Evolutionary conservation across 1,140 invertebrate genomes (phyloP).

Genomic region (Melitaea cinxia): DNA sequence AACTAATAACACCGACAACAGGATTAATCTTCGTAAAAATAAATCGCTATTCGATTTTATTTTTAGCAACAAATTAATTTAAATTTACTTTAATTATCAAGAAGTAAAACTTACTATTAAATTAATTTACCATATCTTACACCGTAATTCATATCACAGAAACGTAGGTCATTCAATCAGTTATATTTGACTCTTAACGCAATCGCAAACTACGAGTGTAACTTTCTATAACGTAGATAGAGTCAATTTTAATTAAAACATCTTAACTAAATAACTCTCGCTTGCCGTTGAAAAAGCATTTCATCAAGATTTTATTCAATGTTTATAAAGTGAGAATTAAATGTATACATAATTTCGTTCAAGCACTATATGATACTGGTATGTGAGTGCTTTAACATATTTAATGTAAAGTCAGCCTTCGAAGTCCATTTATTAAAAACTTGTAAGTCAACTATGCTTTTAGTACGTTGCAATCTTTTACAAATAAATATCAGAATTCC

Average conservation of each 20-base stretch:
- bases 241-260: slow-evolving; percentile 4
- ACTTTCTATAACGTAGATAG: not conserved
- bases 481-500: slow-evolving; percentile 29
- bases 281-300: not conserved
- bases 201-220: not conserved
- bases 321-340: not conserved
- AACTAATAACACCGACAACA: no score
- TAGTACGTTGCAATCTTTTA: slow-evolving; percentile 20
- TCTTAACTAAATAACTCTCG: not conserved
- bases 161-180: slow-evolving; percentile 1
- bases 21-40: no score
- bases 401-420: slow-evolving; percentile 8
- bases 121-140: not conserved
- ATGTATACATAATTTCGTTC: not conserved
- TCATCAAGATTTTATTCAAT: not conserved
- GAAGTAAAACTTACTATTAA: no score
- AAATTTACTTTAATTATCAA: no score
- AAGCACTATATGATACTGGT: not conserved
- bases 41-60: no score
- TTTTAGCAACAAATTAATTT: no score
- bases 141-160: not conserved
- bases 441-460: slow-evolving; percentile 20
- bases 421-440: slow-evolving; percentile 22
- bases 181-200: not conserved
- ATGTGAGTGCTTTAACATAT: slow-evolving; percentile 5